phyloP scores from a whole-genome alignment of 2,113 vertebrate genomes.

The Tenebrosternarchus preto region DNA sequence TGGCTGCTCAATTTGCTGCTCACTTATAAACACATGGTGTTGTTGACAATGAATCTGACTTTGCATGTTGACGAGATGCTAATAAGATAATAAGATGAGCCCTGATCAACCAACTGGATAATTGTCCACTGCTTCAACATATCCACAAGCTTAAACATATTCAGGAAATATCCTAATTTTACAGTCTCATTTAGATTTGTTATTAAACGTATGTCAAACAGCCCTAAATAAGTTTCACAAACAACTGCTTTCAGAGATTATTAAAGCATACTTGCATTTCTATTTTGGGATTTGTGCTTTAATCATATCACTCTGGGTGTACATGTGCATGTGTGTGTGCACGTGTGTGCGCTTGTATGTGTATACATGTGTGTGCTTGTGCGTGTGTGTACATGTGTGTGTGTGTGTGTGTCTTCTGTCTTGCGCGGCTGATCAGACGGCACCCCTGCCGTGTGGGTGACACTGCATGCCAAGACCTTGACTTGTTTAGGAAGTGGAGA shows the following conservation, averaged over 20 bases:
- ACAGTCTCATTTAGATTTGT: not conserved
- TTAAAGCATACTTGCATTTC: not conserved
- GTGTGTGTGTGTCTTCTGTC: conserved; percentile 24
- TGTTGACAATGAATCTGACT: conserved; percentile 11
- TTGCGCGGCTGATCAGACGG: conserved; percentile 49
- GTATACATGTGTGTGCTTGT: conserved; percentile 1
- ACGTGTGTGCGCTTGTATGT: conserved; percentile 7
- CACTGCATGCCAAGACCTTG: conserved; percentile 39
- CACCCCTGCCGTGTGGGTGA: conserved; percentile 33
- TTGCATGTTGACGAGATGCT: not conserved
- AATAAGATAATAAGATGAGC: not conserved
- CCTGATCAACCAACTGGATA: not conserved
- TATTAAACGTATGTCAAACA: no score
- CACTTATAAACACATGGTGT: conserved; percentile 2
- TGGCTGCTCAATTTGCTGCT: conserved; percentile 28
- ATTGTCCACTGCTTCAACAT: not conserved
- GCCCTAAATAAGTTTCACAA: no score
- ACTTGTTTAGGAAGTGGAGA: conserved; percentile 47
- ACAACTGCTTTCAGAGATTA: not conserved
- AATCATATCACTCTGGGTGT: not conserved
- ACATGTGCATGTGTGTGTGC: no score
- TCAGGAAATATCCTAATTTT: not conserved
- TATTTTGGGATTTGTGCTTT: not conserved
- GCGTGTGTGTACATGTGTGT: conserved; percentile 10
- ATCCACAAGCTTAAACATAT: not conserved